Base-by-base conservation (phyloP, 2,113 vertebrate genomes). In the Mesembrinibis cayennensis region DNA sequence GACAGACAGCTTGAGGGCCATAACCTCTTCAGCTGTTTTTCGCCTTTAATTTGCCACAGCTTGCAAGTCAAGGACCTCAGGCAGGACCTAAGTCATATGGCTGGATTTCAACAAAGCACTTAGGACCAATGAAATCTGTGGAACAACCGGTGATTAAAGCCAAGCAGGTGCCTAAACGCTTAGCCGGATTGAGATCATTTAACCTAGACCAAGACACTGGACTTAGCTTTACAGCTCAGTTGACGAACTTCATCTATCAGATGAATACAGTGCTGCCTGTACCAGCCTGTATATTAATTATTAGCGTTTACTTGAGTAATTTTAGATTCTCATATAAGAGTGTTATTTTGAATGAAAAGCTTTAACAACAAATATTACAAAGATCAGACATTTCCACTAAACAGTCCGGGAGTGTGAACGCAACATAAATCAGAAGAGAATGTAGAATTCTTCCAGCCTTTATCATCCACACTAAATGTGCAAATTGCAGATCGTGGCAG, bases 31-130 rank as follows among this genome's bases (percentile, higher is more conserved):
- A 79, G 89, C 87, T 94, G 80, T n/a, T 17, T 56, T 56, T 65
- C 3, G 61, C 89, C 87, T 96, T 95, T 79, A 15, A 85, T 95
- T 91, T 96, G 84, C 66, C 81, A 76, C 87, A 91, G 93, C 73
- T 56, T 91, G 81, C 84, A 82, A 93, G 81, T 49, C 70, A 73
- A 81, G 74, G 89, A 85, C 66, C 87, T 53, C 61, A 69, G 93
- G 63, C 81, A 93, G 81, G 83, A 70, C 45, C 66, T 18, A 21
- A 79, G 66, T 47, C 89, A 74, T 25, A 11, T 32, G 70, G 91
- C 62, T 85, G 91, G 53, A 70, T 73, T 93, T 82, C 71, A 73
- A 34, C 71, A 91, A 77, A 94, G 89, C 89, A 70, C 87, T 90
- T 29, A 82, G 70, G 84, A 84, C 14, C 70, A 77, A 73, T 53